Conservation (phyloP, 2,888 invertebrate species). For the Plutella xylostella region DNA sequence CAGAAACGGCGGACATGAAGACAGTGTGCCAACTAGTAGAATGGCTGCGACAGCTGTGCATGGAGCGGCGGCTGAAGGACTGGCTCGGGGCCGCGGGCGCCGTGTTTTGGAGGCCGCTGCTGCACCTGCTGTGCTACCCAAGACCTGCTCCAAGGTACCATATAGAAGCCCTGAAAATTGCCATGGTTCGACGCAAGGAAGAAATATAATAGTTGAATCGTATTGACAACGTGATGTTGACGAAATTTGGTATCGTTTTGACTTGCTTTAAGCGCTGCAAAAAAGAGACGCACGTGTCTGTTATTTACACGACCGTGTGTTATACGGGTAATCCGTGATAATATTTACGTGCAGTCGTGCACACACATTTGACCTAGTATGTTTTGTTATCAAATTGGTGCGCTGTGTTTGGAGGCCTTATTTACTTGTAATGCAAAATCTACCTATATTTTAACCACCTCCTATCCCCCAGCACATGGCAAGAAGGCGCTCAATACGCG, state of each 20-base stretch:
- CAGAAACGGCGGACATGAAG: conserved; percentile 37
- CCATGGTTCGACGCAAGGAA: no score
- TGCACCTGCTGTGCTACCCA: conserved; percentile 79
- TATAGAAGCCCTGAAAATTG: no score
- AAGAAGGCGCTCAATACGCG: conserved; percentile 59
- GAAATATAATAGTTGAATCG: no score
- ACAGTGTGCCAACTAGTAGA: conserved; percentile 71
- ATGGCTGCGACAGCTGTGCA: conserved; percentile 85
- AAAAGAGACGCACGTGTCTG: no score
- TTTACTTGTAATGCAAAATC: no score
- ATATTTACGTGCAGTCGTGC: no score
- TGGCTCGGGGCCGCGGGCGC: conserved; percentile 90
- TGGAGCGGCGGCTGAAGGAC: conserved; percentile 84
- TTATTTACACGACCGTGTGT: no score
- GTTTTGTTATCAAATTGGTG: no score
- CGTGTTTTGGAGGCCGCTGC: conserved; percentile 87
- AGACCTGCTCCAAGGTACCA: conserved; percentile 49
- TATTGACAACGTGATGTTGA: no score
- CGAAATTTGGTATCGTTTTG: conserved; percentile 12
- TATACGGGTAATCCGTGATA: no score
- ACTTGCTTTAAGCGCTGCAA: background rate
- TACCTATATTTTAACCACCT: background rate
- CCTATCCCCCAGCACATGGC: conserved; percentile 41
- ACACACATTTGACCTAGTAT: no score
- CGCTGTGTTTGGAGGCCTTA: no score